A percentile compares a stretch with the other conserved stretches of the same genome.
phyloP scores from a whole-genome alignment of 2,113 vertebrate species.

The Pontoporia blainvillei region DNA sequence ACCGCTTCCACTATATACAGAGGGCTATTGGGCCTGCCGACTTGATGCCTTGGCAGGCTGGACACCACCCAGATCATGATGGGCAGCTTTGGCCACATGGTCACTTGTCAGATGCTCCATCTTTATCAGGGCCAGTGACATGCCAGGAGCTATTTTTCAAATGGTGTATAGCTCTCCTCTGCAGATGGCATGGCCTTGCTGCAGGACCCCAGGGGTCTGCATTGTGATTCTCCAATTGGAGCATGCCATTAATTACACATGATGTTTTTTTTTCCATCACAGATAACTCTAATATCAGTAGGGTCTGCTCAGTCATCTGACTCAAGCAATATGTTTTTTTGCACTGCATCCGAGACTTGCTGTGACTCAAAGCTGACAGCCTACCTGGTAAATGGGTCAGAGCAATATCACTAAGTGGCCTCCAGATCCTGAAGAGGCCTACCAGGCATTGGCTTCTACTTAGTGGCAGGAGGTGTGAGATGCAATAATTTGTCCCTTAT shows the following conservation, averaged over 20 bases:
- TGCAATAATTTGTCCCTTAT: not conserved
- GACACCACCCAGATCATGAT: not conserved
- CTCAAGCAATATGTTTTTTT: not conserved
- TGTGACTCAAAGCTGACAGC: not conserved
- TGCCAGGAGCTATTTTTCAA: not conserved
- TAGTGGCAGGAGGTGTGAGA: not conserved
- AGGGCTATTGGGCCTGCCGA: not conserved
- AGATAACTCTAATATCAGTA: not conserved
- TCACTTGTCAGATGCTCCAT: not conserved
- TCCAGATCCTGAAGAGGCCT: not conserved
- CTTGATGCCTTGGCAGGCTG: not conserved
- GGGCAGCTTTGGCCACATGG: not conserved
- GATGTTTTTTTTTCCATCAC: not conserved
- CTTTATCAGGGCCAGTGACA: not conserved
- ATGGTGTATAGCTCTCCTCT: not conserved
- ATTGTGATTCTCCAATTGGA: not conserved
- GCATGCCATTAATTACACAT: not conserved
- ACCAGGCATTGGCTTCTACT: not conserved
- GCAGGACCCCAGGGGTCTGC: not conserved
- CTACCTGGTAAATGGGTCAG: not conserved
- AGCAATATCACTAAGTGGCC: not conserved
- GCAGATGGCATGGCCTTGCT: not conserved
- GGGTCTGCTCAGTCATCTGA: not conserved
- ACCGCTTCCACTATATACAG: not conserved
- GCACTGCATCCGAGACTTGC: not conserved